Percentiles rank a stretch among this genome's conserved stretches.
Conservation (phyloP, 2,888 invertebrate genomes). For the Entomobrya multifasciata region DNA sequence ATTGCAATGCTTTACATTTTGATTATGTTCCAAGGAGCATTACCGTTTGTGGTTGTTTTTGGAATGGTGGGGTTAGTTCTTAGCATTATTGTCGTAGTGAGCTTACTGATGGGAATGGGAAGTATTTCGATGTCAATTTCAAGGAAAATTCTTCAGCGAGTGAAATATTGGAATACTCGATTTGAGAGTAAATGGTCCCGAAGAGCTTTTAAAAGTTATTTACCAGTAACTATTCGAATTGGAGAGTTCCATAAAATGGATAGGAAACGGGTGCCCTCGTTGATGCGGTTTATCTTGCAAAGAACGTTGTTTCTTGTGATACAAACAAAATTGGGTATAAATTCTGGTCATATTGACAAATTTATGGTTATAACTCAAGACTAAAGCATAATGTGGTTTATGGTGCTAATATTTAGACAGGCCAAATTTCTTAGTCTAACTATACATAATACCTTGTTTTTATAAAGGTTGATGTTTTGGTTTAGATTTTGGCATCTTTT, state of each 20-base stretch:
- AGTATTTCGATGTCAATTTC: not conserved
- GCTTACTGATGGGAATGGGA: not conserved
- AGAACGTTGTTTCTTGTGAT: constrained; percentile 12
- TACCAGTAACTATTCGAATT: not conserved
- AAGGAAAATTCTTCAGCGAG: not conserved
- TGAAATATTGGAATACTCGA: not conserved
- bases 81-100: not conserved
- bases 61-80: not conserved
- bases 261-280: not conserved
- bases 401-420: too few relatives aligned
- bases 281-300: not conserved
- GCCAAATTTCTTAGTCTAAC: too few relatives aligned
- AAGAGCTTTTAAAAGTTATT: not conserved
- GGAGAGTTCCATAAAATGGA: constrained; percentile 4
- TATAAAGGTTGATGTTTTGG: too few relatives aligned
- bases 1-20: not conserved
- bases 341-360: too few relatives aligned
- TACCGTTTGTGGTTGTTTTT: not conserved
- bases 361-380: too few relatives aligned
- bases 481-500: too few relatives aligned
- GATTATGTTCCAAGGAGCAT: not conserved
- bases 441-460: too few relatives aligned
- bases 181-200: too few relatives aligned
- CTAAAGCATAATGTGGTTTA: too few relatives aligned
- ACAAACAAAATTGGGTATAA: too few relatives aligned